Conservation (phyloP, 1,140 invertebrate genomes). For the Oncopeltus fasciatus region DNA sequence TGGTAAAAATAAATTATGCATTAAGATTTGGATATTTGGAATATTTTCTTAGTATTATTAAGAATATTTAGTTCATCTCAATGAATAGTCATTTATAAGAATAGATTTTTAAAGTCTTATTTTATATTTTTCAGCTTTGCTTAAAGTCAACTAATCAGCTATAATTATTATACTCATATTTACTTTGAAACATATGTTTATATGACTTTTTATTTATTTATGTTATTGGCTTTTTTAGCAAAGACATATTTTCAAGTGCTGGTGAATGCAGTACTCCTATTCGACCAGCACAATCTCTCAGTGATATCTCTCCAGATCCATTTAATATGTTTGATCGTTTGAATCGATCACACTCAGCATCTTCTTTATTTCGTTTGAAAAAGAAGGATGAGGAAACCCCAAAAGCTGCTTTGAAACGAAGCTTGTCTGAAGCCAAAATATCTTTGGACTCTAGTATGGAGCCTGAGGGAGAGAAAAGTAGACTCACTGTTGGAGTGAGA, state of each 20-base stretch:
- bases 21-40: too few species aligned
- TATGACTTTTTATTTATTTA: too few species aligned
- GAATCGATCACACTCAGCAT: slow-evolving; percentile 15
- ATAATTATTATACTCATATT: too few species aligned
- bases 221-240: too few species aligned
- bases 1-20: too few species aligned
- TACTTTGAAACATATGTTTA: too few species aligned
- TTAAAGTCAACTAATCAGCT: too few species aligned
- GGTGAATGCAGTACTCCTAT: background rate
- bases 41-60: too few species aligned
- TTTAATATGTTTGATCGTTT: background rate
- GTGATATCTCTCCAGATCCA: background rate
- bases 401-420: background rate
- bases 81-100: too few species aligned
- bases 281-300: background rate
- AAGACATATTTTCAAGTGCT: background rate
- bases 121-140: too few species aligned
- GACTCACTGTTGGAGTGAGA: slow-evolving; percentile 17
- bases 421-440: slow-evolving; percentile 16
- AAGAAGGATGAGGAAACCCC: background rate
- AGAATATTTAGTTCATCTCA: too few species aligned
- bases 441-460: background rate
- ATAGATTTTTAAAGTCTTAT: too few species aligned
- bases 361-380: slow-evolving; percentile 5
- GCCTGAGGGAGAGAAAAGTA: slow-evolving; percentile 12